These are phyloP conservation scores for Melanchra persicariae DNA, from an alignment of 2,888 invertebrate species.

Conservation along the genomic window DNA sequence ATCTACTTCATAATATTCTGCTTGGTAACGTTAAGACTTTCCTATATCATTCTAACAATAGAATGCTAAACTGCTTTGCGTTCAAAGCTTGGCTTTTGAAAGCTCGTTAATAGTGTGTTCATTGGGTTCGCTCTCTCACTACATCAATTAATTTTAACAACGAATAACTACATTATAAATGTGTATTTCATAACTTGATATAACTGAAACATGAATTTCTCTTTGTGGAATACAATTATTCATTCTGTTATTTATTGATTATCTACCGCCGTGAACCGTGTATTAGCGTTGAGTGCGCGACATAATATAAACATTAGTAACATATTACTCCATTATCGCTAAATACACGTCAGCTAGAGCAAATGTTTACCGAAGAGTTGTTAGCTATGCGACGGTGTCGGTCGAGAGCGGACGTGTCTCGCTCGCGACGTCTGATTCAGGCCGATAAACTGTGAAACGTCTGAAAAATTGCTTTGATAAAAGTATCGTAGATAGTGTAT, in stretches of 20 bases:
- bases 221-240: slow-evolving; percentile 53
- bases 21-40: slow-evolving; percentile 26
- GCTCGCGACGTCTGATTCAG: slow-evolving; percentile 54
- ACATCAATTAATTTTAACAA: slow-evolving; percentile 33
- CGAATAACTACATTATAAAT: slow-evolving; percentile 25
- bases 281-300: slow-evolving; percentile 78
- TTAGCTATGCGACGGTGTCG: slow-evolving; percentile 71
- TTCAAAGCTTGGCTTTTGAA: slow-evolving; percentile 45
- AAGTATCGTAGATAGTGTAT: slow-evolving; percentile 4
- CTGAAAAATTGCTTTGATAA: slow-evolving; percentile 38
- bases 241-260: slow-evolving; percentile 67
- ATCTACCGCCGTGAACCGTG: slow-evolving; percentile 77
- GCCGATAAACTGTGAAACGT: slow-evolving; percentile 51
- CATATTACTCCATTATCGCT: slow-evolving; percentile 83
- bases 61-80: slow-evolving; percentile 27
- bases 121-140: slow-evolving; percentile 22
- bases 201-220: slow-evolving; percentile 35
- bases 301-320: slow-evolving; percentile 83
- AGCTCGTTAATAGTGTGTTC: slow-evolving; percentile 33
- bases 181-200: slow-evolving; percentile 34
- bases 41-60: slow-evolving; percentile 51
- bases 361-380: slow-evolving; percentile 82
- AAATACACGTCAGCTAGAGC: slow-evolving; percentile 79
- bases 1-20: slow-evolving; percentile 12
- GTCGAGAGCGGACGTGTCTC: slow-evolving; percentile 64